These are phyloP conservation scores for Pachydiplax longipennis DNA, from an alignment of 2,888 invertebrate genomes.

Conservation along the genomic window DNA sequence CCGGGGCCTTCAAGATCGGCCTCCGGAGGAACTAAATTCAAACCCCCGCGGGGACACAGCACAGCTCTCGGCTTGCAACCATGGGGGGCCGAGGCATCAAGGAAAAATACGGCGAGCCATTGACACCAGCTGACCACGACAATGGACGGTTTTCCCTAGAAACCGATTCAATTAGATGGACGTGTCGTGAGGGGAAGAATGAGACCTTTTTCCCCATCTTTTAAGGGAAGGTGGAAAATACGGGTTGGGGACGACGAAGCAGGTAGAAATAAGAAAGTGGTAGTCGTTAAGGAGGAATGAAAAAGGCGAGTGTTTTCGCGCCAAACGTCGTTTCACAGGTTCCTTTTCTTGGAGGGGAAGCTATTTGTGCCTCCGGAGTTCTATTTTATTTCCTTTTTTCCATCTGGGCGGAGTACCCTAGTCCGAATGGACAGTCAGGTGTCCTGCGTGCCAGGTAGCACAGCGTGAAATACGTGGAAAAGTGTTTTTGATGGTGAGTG, in stretches of 20 bases:
- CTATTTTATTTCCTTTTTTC: background rate
- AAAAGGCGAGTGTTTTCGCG: background rate
- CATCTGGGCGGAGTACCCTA: background rate
- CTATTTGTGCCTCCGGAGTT: background rate
- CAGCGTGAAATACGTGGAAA: background rate
- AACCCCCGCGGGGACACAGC: background rate
- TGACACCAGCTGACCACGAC: background rate
- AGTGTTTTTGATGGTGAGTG: background rate
- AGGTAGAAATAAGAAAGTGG: background rate
- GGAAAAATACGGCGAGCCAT: background rate
- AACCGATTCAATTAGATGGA: background rate
- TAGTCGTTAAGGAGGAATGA: background rate
- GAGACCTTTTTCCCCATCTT: background rate
- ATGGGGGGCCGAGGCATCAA: background rate
- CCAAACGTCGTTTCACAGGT: background rate
- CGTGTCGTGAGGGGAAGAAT: background rate
- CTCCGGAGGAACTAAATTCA: background rate
- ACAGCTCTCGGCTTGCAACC: background rate
- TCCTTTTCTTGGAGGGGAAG: background rate
- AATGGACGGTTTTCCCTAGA: background rate
- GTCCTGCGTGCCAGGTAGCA: background rate
- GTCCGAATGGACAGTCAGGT: background rate
- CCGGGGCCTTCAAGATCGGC: background rate
- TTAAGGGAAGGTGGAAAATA: background rate
- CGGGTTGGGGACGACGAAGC: too few species aligned